Base-by-base conservation (phyloP, 2,797 vertebrate species). In the Ispidina picta region DNA sequence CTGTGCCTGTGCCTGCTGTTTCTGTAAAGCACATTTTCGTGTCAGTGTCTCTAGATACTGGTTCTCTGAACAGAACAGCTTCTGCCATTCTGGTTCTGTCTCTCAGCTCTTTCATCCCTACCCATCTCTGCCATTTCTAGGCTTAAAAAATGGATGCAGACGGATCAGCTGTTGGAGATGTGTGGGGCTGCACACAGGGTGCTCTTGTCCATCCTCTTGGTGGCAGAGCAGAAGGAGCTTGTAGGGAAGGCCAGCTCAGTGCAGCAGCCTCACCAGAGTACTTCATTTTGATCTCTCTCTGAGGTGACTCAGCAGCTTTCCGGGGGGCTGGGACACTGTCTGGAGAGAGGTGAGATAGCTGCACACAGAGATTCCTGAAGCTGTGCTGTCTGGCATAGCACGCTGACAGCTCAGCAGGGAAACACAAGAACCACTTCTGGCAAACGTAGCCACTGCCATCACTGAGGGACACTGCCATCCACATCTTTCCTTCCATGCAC, bases 271-370 rank as follows among this genome's bases (percentile, higher is more conserved):
- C 73, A 88, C 68, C 69, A 12, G 62, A 74, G 69, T 94, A 75
- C 69, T 95, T 96, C 35, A 83, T 96, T 95, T 94, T 96, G 96
- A 92, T 95, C 93, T 92, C 56, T 81, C 83, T 93, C 93, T 84
- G 76, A 54, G 76, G 92, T 65, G 93, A 46, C 82, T 96, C 59
- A 91, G 55, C 71, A 90, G 74, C 95, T 94, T 86, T 90, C 46
- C 64, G 54, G 41, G 63, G 43, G 87, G 19, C 73, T 84, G 77
- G 91, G 51, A 88, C 14, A 56, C 80, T 88, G 64, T 94, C 56
- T 79, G 90, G 84, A 8, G 23, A 71, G 46, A 93, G 95, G 96
- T 96, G 96, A 96, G 96, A 94, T 94, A 91, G 90, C 77, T 88
- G 76, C 88, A 84, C 86, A 93, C 48, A 88, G 74, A 66, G 89